Percentiles rank a stretch among this genome's conserved stretches.
Conservation (phyloP, 2,888 invertebrate species). For the Clivina fossor region DNA sequence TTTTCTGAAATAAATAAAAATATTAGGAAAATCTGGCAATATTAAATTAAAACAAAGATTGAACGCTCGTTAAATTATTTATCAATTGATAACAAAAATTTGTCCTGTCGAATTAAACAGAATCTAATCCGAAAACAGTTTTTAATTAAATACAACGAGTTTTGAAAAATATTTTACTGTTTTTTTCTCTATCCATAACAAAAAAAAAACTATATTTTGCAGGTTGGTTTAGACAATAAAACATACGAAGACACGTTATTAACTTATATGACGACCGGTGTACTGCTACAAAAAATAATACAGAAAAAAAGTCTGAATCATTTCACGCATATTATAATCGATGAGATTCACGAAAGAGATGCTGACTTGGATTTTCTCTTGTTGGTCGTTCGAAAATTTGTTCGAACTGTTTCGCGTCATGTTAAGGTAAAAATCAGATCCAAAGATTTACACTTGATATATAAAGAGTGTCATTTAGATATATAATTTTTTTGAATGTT, state of each 20-base stretch:
- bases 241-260: constrained; percentile 71
- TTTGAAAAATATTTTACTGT: background rate
- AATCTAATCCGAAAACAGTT: no score
- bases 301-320: constrained; percentile 67
- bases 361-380: constrained; percentile 90
- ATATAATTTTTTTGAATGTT: constrained; percentile 20
- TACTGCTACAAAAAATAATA: constrained; percentile 78
- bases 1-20: no score
- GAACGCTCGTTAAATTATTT: no score
- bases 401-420: constrained; percentile 65
- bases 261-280: constrained; percentile 86
- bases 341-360: constrained; percentile 93
- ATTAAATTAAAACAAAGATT: no score
- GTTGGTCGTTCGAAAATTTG: constrained; percentile 76
- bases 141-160: background rate
- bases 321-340: constrained; percentile 87
- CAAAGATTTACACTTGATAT: constrained; percentile 15
- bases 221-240: constrained; percentile 72
- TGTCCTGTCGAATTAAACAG: no score
- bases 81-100: background rate
- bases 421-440: constrained; percentile 57
- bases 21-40: no score
- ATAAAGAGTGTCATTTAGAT: no score
- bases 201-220: constrained; percentile 24
- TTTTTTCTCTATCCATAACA: background rate